Base-by-base conservation (phyloP, 2,113 vertebrate species). In the Forbesichthys papilliferus region DNA sequence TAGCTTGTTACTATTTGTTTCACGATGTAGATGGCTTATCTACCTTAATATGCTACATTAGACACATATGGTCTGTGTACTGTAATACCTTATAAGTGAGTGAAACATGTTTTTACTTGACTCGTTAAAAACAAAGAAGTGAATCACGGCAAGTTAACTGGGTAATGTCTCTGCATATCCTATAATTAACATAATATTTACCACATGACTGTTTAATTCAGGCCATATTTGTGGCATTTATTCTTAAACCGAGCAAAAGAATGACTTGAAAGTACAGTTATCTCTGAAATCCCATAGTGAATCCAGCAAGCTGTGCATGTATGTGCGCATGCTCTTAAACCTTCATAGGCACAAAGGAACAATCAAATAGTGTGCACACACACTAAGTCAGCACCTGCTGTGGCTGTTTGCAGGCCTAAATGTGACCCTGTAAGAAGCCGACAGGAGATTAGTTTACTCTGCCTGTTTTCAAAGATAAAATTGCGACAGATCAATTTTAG, bases 391-490 rank as follows among this genome's bases (percentile, higher is more conserved):
- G 64, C 76, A 84, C 87, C 83, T 86, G 85, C 89, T 86, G 85
- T 69, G 82, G 75, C 64, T 69, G 75, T 88, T 80, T 77, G 72
- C 47, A 67, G 78, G 82, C 67, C 77, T 79, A 71, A 83, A 86
- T 76, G 64, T 82, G 90, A 90, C 89, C 87, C 86, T 78, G 80
- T 89, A 81, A 84, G 63, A 68, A 85, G 83, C 70, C 85, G 82
- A 78, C 55, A 80, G 78, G 75, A 86, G 85, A 89, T 92, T 91
- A 87, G 89, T 89, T 91, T 71, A 64, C 74, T 61, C 16, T 54
- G 82, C 61, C 87, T 88, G 85, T 89, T 89, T 89, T 81, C 71
- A 71, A 54, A 84, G 89, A 89, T 87, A 85, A 86, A 88, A 68
- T 87, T 77, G 20, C 68, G 58, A 83, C 55, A 14, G 69, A 79